A percentile compares a stretch with the other conserved stretches of the same genome.
These are phyloP conservation scores for Doris montereyensis DNA, from an alignment of 2,888 invertebrate genomes.

Conservation along the genomic window DNA sequence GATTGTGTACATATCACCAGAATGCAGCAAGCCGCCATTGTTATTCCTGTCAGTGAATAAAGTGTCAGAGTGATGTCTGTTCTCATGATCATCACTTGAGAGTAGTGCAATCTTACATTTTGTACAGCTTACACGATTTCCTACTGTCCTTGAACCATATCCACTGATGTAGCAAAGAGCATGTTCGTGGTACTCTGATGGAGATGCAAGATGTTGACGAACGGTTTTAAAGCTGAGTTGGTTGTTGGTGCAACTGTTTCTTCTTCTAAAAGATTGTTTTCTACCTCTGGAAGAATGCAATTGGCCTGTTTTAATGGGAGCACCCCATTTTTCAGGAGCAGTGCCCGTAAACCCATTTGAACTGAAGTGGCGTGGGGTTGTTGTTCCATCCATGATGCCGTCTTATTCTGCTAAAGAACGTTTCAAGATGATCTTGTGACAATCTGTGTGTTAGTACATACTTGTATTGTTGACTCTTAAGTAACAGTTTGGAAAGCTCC, in stretches of 20 bases:
- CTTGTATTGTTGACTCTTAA: neutral
- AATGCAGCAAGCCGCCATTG: conserved; percentile 7
- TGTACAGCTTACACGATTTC: neutral
- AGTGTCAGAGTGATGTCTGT: neutral
- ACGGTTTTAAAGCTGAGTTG: neutral
- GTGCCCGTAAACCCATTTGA: neutral
- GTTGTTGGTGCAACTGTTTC: no score
- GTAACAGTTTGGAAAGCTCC: neutral
- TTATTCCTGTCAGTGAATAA: neutral
- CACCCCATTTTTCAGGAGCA: neutral
- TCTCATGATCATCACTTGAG: no score
- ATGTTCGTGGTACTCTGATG: conserved; percentile 2
- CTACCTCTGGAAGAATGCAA: neutral
- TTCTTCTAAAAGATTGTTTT: no score
- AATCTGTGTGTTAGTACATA: conserved; percentile 22
- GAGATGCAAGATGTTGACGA: no score
- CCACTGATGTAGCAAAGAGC: conserved; percentile 9
- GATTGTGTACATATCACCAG: neutral
- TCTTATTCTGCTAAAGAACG: neutral
- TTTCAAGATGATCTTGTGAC: conserved; percentile 4
- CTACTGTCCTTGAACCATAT: neutral
- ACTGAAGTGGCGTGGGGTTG: neutral
- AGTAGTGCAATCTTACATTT: neutral
- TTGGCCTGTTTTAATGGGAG: neutral
- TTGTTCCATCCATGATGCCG: conserved; percentile 1